Conservation (phyloP, 2,888 invertebrate species). For the Ganaspis brasiliensis region DNA sequence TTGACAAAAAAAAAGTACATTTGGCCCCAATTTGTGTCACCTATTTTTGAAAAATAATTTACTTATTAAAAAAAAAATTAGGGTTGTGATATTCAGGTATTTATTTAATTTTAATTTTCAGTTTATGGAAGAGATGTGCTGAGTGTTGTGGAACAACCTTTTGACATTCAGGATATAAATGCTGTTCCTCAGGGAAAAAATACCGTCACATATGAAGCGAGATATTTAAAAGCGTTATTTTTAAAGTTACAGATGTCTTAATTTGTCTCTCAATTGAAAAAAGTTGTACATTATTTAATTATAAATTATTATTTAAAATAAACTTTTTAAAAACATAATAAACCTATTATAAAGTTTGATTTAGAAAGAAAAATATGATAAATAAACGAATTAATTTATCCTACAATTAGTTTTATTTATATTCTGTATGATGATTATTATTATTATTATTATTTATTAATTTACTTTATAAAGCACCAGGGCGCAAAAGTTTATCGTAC, state of each 20-base stretch:
- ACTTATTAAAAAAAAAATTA: too few species aligned
- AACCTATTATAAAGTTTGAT: too few species aligned
- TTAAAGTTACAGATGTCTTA: conserved; percentile 84
- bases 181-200: conserved; percentile 88
- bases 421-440: neutral
- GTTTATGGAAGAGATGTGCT: conserved; percentile 92
- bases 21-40: too few species aligned
- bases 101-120: conserved; percentile 76
- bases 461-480: neutral
- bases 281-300: neutral
- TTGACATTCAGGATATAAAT: conserved; percentile 87
- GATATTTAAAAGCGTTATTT: conserved; percentile 91
- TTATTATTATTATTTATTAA: conserved; percentile 21
- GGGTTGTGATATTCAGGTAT: neutral
- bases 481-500: conserved; percentile 27
- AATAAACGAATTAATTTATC: too few species aligned
- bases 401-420: neutral
- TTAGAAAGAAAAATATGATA: too few species aligned
- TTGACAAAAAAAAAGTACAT: too few species aligned
- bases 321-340: too few species aligned
- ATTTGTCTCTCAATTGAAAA: conserved; percentile 25
- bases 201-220: conserved; percentile 95
- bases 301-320: too few species aligned
- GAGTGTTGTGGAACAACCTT: conserved; percentile 91
- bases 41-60: too few species aligned